Base-by-base conservation (phyloP, 2,113 vertebrate species). In the Montifringilla adamsi region DNA sequence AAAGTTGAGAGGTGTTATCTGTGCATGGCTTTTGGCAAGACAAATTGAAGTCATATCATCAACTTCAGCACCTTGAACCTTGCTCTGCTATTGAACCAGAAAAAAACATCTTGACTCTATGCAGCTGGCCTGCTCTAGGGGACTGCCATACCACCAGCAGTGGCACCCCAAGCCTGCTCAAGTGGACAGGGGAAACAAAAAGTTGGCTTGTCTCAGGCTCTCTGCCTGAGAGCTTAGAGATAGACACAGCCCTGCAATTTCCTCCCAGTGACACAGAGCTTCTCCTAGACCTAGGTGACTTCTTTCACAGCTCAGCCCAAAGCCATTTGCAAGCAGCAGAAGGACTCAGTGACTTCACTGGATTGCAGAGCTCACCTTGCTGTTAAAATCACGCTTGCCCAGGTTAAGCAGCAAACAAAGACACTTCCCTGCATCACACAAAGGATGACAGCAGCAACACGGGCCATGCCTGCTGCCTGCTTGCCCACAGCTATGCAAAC, bases 351-450 rank as follows among this genome's bases (percentile, higher is more conserved):
- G 7, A 59, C 81, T 56, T 43, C 47, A 12, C 6, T 8, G 10
- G 7, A 11, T 20, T 66, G 27, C 63, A 73, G 58, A 76, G 11
- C 37, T 69, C 26, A 24, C n/a, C 46, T 79, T 5, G 1, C 19
- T 37, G 15, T 6, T 19, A 14, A 0, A 7, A 60, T 2, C 22
- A 7, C 4, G 0, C 13, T 33, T 5, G 1, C 9, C 49, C 62
- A 50, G 28, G 24, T 19, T 6, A 0, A 1, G 12, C 30, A 59
- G 37, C n/a, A 76, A 35, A 55, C 31, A 76, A 33, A 55, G 7
- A 8, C 11, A 0, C 10, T 30, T 47, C 41, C 37, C 30, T 62
- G 12, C 14, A 6, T 46, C 55, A 11, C 11, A 15, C 22, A 15
- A 76, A 70, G 19, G 18, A 28, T 0, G 3, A 28, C 0, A 1